Percentiles rank a stretch among this genome's conserved stretches.
These are phyloP conservation scores for Diabrotica balteata DNA, from an alignment of 2,888 invertebrate species.

Conservation along the genomic window DNA sequence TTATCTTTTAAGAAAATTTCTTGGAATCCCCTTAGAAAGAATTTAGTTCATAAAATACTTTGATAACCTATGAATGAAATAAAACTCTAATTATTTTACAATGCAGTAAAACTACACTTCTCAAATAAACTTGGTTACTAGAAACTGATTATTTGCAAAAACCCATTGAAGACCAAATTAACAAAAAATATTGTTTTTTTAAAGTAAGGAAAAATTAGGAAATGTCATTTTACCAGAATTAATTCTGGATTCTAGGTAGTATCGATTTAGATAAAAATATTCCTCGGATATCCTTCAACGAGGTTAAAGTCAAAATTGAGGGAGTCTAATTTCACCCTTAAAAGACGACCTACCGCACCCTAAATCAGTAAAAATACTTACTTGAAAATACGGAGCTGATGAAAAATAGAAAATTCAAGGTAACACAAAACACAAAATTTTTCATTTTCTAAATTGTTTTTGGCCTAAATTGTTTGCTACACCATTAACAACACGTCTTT, in stretches of 20 bases:
- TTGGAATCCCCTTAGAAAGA: no score
- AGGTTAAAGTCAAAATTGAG: slow-evolving; percentile 8
- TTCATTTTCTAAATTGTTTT: slow-evolving; percentile 51
- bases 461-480: slow-evolving; percentile 37
- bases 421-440: slow-evolving; percentile 54
- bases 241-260: slow-evolving; percentile 15
- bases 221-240: background rate
- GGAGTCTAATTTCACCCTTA: background rate
- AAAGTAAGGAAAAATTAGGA: no score
- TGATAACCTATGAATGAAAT: no score
- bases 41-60: no score
- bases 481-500: slow-evolving; percentile 42
- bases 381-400: slow-evolving; percentile 49
- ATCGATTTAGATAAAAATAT: slow-evolving; percentile 31
- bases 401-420: slow-evolving; percentile 52
- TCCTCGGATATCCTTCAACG: slow-evolving; percentile 11
- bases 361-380: slow-evolving; percentile 40
- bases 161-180: no score
- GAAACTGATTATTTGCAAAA: no score
- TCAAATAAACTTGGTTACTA: no score
- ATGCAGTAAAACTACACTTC: no score
- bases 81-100: no score
- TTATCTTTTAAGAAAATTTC: no score
- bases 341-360: slow-evolving; percentile 27
- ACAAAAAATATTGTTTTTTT: no score